Evolutionary conservation across 1,140 invertebrate species (phyloP).

Genomic region (Pollicipes pollicipes): DNA sequence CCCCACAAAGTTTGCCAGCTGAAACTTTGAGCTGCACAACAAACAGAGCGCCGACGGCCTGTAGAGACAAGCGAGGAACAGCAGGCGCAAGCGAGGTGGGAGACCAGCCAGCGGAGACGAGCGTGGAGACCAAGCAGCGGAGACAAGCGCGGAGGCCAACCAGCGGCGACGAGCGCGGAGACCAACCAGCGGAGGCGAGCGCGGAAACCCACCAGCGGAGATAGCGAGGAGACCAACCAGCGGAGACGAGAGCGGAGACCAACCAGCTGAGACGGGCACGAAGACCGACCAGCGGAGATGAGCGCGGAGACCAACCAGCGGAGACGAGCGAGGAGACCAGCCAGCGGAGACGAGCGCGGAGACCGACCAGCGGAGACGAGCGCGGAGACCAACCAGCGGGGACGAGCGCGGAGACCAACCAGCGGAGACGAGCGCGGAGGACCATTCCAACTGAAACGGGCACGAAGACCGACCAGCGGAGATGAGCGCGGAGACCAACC

Average conservation of each 20-base stretch:
- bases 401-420: too few species aligned
- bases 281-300: too few species aligned
- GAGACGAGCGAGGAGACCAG: not conserved
- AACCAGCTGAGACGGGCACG: not conserved
- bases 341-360: not conserved
- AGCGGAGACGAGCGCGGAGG: too few species aligned
- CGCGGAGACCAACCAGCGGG: not conserved
- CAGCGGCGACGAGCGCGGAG: not conserved
- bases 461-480: too few species aligned
- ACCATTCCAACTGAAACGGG: too few species aligned
- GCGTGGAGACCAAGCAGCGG: too few species aligned
- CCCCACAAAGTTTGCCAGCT: not conserved
- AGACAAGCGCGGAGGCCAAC: too few species aligned
- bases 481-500: too few species aligned
- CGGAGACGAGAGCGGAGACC: too few species aligned
- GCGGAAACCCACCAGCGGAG: too few species aligned
- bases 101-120: not conserved
- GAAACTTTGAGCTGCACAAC: not conserved
- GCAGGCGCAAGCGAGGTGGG: not conserved
- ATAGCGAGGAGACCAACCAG: not conserved
- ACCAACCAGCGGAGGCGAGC: too few species aligned
- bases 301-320: not conserved
- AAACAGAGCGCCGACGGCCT: not conserved
- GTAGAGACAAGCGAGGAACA: not conserved
- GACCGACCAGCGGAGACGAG: not conserved